Evolutionary conservation across 1,140 invertebrate species (phyloP).

Genomic region (Brachystomella parvula): DNA sequence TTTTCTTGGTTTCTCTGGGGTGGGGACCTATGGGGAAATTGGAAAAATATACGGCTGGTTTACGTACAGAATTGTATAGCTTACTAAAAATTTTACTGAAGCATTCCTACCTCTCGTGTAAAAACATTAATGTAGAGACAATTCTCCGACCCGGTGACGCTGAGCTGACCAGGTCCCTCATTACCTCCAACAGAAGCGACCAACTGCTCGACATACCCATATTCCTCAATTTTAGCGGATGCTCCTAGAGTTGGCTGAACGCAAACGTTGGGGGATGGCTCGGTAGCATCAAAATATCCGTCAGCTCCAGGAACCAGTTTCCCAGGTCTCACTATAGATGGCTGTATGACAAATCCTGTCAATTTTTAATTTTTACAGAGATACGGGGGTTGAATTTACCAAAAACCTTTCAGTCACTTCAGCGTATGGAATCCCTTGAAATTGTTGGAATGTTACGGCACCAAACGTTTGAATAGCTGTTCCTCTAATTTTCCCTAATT

Average conservation of each 20-base stretch:
- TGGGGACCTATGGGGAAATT: background rate
- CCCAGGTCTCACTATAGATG: background rate
- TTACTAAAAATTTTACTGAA: background rate
- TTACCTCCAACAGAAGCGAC: background rate
- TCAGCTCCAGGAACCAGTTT: background rate
- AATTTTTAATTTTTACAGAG: background rate
- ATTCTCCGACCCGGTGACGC: background rate
- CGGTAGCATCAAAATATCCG: background rate
- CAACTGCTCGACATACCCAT: background rate
- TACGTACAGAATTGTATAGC: background rate
- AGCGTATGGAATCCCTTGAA: constrained; percentile 11
- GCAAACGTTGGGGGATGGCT: background rate
- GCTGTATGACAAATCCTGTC: background rate
- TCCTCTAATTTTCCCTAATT: background rate
- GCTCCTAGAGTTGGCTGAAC: background rate
- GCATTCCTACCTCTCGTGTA: background rate
- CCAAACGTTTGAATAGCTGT: background rate
- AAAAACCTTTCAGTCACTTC: constrained; percentile 4
- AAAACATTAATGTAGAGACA: constrained; percentile 13
- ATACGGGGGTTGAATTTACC: background rate
- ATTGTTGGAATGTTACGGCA: background rate
- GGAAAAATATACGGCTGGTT: background rate
- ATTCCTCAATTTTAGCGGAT: background rate
- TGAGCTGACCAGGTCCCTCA: background rate
- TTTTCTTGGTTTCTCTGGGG: background rate